phyloP scores from a whole-genome alignment of 1,140 invertebrate species.

The Papilio machaon region DNA sequence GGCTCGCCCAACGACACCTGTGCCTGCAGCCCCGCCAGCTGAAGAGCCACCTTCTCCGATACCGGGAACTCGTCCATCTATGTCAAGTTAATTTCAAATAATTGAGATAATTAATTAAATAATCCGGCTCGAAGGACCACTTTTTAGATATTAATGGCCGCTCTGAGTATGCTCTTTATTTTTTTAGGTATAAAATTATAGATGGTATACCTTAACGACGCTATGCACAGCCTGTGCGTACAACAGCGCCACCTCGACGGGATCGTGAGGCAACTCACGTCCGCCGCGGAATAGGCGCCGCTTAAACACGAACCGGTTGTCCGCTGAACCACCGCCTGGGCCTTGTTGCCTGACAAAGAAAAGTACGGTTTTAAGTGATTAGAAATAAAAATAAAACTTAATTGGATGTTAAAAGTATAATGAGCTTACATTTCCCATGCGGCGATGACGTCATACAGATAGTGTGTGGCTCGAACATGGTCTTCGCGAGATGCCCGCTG shows the following conservation, averaged over 20 bases:
- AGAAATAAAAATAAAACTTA: not conserved
- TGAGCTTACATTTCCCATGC: constrained; percentile 86
- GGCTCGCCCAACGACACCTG: constrained; percentile 96
- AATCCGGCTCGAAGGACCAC: constrained; percentile 29
- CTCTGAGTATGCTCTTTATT: too few relatives aligned
- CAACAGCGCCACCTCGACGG: constrained; percentile 96
- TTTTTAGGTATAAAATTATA: not conserved
- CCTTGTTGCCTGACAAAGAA: constrained; percentile 68
- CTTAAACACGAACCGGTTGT: constrained; percentile 97
- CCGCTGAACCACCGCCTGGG: constrained; percentile 86
- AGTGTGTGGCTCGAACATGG: constrained; percentile 96
- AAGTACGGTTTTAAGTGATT: not conserved
- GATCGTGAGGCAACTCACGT: constrained; percentile 96
- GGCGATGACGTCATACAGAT: constrained; percentile 96
- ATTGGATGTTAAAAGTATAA: not conserved
- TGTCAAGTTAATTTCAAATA: not conserved
- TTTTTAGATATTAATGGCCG: not conserved
- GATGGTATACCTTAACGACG: constrained; percentile 90
- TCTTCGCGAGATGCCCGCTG: constrained; percentile 92
- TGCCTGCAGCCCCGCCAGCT: constrained; percentile 95
- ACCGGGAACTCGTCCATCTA: constrained; percentile 97
- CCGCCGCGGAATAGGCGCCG: constrained; percentile 93
- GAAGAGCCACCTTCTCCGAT: constrained; percentile 96
- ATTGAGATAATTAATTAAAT: not conserved
- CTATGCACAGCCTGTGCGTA: constrained; percentile 97